Percentiles rank a stretch among this genome's conserved stretches.
Evolutionary conservation across 2,888 invertebrate species (phyloP).

Genomic region (Dryobotodes eremita): DNA sequence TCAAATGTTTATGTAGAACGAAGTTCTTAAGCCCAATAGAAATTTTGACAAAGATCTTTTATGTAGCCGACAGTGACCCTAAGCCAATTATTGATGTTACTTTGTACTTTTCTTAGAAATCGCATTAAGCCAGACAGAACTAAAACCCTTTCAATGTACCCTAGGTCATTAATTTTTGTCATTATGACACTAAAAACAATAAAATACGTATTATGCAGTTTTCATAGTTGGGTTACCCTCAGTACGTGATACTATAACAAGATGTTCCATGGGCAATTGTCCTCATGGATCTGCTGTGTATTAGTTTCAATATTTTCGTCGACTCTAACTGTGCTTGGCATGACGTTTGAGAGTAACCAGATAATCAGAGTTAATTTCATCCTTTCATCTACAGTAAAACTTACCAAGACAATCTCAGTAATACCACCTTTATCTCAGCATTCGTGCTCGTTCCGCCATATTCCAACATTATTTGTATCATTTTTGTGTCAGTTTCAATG

Average conservation of each 20-base stretch:
- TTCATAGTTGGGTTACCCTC: slow-evolving; percentile 59
- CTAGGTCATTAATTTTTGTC: slow-evolving; percentile 19
- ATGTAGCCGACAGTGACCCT: slow-evolving; percentile 57
- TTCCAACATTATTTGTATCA: slow-evolving; percentile 70
- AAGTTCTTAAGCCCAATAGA: slow-evolving; percentile 21
- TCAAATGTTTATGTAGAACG: slow-evolving; percentile 27
- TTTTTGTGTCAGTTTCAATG: slow-evolving; percentile 73
- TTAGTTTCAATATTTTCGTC: slow-evolving; percentile 26
- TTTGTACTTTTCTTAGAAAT: slow-evolving; percentile 51
- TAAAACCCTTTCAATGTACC: slow-evolving; percentile 14
- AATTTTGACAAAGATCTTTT: slow-evolving; percentile 29
- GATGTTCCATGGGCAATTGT: slow-evolving; percentile 12
- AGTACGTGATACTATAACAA: slow-evolving; percentile 52
- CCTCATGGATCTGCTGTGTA: slow-evolving; percentile 15
- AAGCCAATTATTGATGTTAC: slow-evolving; percentile 36
- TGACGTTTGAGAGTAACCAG: slow-evolving; percentile 64
- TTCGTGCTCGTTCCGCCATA: slow-evolving; percentile 65
- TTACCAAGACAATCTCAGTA: slow-evolving; percentile 72
- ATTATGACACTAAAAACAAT: slow-evolving; percentile 35
- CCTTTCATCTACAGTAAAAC: slow-evolving; percentile 67
- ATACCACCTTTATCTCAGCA: slow-evolving; percentile 74
- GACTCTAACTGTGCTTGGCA: slow-evolving; percentile 44
- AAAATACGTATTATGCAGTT: slow-evolving; percentile 46
- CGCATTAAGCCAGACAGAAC: slow-evolving; percentile 25
- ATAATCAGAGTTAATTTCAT: slow-evolving; percentile 42